Evolutionary conservation across 2,888 invertebrate genomes (phyloP).

Genomic region (Cenopis cana): DNA sequence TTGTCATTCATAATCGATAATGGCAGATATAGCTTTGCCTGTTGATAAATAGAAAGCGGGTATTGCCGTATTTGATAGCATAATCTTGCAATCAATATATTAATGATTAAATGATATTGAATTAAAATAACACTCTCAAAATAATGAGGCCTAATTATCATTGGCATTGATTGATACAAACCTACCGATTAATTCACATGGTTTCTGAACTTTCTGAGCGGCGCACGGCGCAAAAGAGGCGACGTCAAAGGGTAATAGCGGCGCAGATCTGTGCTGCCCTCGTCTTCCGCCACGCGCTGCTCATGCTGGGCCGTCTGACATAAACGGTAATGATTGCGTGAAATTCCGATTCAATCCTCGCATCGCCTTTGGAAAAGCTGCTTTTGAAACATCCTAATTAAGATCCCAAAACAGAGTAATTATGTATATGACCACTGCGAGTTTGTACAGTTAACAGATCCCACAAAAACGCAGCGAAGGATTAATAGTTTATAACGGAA

Average conservation of each 20-base stretch:
- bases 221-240: too few relatives aligned
- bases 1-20: not conserved
- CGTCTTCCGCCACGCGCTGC: too few relatives aligned
- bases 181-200: too few relatives aligned
- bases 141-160: not conserved
- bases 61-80: not conserved
- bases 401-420: constrained; percentile 3
- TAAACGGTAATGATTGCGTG: too few relatives aligned
- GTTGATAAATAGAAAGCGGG: not conserved
- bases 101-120: too few relatives aligned
- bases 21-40: not conserved
- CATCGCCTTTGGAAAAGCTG: not conserved
- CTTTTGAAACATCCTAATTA: not conserved
- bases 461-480: constrained; percentile 33
- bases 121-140: not conserved
- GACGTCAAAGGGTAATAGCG: too few relatives aligned
- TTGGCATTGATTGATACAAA: not conserved
- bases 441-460: constrained; percentile 5
- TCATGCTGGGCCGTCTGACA: too few relatives aligned
- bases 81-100: not conserved
- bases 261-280: too few relatives aligned
- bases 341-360: too few relatives aligned
- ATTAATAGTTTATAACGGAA: constrained; percentile 41
- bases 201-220: too few relatives aligned
- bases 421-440: not conserved